A percentile compares a stretch with the other conserved stretches of the same genome.
phyloP scores from a whole-genome alignment of 2,113 vertebrate genomes.

The Gambusia holbrooki region DNA sequence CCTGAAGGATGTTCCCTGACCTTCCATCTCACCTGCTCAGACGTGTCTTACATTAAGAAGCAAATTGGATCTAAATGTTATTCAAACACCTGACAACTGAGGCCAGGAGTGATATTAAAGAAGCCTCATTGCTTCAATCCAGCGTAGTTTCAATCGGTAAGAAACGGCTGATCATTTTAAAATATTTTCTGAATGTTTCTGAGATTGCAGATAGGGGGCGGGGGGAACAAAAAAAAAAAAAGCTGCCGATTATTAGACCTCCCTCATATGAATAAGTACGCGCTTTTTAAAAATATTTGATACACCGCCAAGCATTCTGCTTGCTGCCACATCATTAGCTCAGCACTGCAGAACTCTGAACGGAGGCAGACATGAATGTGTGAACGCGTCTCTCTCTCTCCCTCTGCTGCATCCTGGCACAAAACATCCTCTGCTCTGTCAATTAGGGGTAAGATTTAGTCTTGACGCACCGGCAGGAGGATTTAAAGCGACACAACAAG shows the following conservation, averaged over 20 bases:
- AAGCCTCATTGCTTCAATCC: not conserved
- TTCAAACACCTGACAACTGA: not conserved
- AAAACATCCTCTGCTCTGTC: constrained; percentile 49
- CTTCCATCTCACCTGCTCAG: not conserved
- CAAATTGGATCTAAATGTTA: not conserved
- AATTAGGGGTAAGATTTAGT: constrained; percentile 55
- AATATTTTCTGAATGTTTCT: not conserved
- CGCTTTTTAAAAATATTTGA: not conserved
- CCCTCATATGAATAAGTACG: not conserved
- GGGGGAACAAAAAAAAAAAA: no score
- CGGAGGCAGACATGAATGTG: not conserved
- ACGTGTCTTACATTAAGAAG: not conserved
- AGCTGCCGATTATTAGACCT: not conserved
- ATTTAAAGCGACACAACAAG: constrained; percentile 36
- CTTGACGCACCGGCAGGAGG: constrained; percentile 32
- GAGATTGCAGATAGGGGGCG: not conserved
- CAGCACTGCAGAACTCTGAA: not conserved
- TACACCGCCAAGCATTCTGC: not conserved
- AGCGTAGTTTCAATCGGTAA: not conserved
- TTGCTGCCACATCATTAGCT: constrained; percentile 5
- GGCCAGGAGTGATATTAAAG: not conserved
- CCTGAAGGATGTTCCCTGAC: not conserved
- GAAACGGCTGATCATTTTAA: not conserved
- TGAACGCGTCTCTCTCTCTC: not conserved
- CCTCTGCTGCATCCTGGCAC: constrained; percentile 27